A percentile compares a stretch with the other conserved stretches of the same genome.
These are phyloP conservation scores for Anas platyrhynchos DNA, from an alignment of 2,113 vertebrate species.

Conservation along the genomic window DNA sequence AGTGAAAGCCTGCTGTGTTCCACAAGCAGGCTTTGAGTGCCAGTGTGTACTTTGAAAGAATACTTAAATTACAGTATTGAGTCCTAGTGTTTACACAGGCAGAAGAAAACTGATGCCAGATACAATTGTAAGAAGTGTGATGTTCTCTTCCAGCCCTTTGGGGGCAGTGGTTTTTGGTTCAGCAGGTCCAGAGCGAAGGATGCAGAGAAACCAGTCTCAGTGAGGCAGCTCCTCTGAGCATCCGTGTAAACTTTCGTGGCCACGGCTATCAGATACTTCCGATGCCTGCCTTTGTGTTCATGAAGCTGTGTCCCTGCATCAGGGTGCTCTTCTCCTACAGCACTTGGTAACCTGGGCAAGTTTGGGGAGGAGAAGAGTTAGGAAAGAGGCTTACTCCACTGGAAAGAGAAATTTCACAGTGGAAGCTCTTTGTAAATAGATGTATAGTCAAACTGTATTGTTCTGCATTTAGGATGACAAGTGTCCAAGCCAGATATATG, in stretches of 20 bases:
- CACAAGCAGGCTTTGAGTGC: neutral
- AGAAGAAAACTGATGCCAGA: neutral
- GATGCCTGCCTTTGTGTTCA: accelerated
- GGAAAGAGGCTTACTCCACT: neutral
- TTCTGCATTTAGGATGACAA: neutral
- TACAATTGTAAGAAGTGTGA: neutral
- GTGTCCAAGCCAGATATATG: neutral
- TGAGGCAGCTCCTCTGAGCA: neutral
- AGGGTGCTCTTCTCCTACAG: neutral
- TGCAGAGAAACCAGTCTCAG: neutral
- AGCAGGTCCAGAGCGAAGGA: neutral
- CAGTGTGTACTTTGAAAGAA: neutral
- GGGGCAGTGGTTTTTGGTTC: neutral
- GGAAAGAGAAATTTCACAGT: neutral
- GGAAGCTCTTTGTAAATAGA: neutral
- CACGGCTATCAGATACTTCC: neutral
- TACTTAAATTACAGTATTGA: neutral
- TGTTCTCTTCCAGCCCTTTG: neutral
- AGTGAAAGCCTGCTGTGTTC: neutral
- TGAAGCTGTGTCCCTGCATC: neutral
- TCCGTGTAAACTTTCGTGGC: neutral
- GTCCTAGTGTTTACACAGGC: neutral
- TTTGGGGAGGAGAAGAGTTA: neutral
- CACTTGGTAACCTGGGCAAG: no score
- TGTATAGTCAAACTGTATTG: neutral